Conservation (phyloP, 2,888 invertebrate genomes). For the Rhopalosiphum nymphaeae region DNA sequence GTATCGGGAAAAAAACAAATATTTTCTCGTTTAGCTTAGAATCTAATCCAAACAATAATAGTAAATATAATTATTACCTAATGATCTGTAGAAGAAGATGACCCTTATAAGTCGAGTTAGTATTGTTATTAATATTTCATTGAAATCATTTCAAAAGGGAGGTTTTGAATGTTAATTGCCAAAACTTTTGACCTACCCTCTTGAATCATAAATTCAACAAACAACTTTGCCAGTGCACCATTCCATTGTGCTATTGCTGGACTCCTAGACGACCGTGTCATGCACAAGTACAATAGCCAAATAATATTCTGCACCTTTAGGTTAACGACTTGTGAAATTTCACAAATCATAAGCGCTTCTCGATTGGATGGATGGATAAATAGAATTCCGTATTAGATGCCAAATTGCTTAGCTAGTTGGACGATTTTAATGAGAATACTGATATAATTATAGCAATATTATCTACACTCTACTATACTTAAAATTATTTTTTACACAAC, state of each 20-base stretch:
- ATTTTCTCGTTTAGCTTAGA: neutral
- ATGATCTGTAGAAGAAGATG: conserved; percentile 30
- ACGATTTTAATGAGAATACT: neutral
- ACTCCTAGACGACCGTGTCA: conserved; percentile 38
- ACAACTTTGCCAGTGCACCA: conserved; percentile 45
- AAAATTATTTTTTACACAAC: neutral
- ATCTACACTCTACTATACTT: neutral
- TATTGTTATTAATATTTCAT: conserved; percentile 59
- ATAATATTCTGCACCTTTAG: conserved; percentile 35
- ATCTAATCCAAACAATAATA: neutral
- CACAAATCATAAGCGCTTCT: conserved; percentile 19
- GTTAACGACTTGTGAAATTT: conserved; percentile 49
- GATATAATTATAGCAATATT: neutral
- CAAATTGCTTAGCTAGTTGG: neutral
- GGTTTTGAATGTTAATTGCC: conserved; percentile 53
- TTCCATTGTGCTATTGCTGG: conserved; percentile 29
- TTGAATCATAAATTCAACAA: conserved; percentile 46
- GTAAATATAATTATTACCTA: conserved; percentile 46
- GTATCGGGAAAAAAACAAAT: neutral
- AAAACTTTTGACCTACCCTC: conserved; percentile 53
- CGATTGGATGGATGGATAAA: conserved; percentile 6
- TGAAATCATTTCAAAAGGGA: conserved; percentile 43
- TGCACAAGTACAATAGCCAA: conserved; percentile 50
- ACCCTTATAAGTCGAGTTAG: conserved; percentile 24
- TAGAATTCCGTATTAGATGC: neutral